These are phyloP conservation scores for Theretra japonica DNA, from an alignment of 2,888 invertebrate genomes.

Conservation along the genomic window DNA sequence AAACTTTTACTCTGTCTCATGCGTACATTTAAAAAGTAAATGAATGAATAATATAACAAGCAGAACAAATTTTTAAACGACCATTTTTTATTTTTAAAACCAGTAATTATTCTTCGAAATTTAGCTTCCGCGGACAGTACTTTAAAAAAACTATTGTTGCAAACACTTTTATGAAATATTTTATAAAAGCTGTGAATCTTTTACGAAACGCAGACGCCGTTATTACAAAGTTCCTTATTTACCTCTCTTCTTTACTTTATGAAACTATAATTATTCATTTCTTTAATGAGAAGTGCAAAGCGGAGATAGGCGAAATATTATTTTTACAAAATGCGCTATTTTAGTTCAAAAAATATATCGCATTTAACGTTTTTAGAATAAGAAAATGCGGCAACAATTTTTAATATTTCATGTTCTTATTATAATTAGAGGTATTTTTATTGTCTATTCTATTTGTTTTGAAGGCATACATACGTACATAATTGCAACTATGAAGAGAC, in stretches of 20 bases:
- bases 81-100: too few relatives aligned
- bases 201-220: constrained; percentile 1
- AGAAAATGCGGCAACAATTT: background rate
- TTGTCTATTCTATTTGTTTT: background rate
- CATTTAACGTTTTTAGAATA: background rate
- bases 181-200: constrained; percentile 3
- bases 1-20: too few relatives aligned
- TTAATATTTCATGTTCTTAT: background rate
- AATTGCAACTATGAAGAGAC: too few relatives aligned
- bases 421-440: background rate
- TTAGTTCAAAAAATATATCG: background rate
- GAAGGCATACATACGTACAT: background rate
- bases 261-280: constrained; percentile 6
- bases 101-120: too few relatives aligned
- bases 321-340: constrained; percentile 1
- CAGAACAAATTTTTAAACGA: too few relatives aligned
- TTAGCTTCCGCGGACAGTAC: background rate
- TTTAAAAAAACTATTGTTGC: background rate
- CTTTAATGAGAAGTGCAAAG: constrained; percentile 3
- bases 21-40: too few relatives aligned
- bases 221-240: constrained; percentile 6
- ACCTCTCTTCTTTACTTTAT: constrained; percentile 3
- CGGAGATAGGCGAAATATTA: constrained; percentile 3
- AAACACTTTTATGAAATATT: background rate
- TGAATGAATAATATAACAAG: too few relatives aligned